Conservation (phyloP, 2,888 invertebrate genomes). For the Cerastis rubricosa region DNA sequence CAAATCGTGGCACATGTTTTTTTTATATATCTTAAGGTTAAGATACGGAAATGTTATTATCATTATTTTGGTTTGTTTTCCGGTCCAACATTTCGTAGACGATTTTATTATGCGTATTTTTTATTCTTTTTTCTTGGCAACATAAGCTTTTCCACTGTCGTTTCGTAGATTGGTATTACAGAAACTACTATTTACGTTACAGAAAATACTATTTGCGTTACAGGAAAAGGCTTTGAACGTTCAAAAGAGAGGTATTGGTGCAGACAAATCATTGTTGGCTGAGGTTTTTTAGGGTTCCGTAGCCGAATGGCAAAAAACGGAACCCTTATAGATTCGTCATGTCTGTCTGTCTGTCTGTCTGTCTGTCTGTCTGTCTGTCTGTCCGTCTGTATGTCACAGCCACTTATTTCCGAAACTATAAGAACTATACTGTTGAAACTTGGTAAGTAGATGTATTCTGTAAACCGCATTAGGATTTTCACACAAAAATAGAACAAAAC, state of each 20-base stretch:
- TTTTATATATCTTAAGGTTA: background rate
- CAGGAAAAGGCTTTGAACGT: slow-evolving; percentile 27
- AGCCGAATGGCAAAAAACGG: no score
- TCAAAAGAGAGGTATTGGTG: slow-evolving; percentile 8
- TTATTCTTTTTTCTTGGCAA: slow-evolving; percentile 35
- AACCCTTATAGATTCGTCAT: no score
- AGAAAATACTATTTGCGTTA: slow-evolving; percentile 9
- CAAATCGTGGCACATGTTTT: slow-evolving; percentile 17
- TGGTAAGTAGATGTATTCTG: no score
- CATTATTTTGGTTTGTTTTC: slow-evolving; percentile 32
- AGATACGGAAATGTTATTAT: slow-evolving; percentile 14
- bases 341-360: no score
- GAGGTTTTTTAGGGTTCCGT: no score
- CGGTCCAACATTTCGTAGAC: slow-evolving; percentile 5
- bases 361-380: no score
- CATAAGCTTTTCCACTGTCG: slow-evolving; percentile 27
- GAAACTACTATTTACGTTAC: slow-evolving; percentile 6
- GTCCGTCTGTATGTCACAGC: no score
- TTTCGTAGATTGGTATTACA: slow-evolving; percentile 36
- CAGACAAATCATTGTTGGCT: slow-evolving; percentile 7
- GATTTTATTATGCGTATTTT: slow-evolving; percentile 22
- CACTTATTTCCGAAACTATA: no score
- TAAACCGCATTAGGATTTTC: no score
- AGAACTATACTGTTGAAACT: no score
- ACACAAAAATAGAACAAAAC: no score